Evolutionary conservation across 2,888 invertebrate genomes (phyloP).

Genomic region (Eretmocerus hayati): DNA sequence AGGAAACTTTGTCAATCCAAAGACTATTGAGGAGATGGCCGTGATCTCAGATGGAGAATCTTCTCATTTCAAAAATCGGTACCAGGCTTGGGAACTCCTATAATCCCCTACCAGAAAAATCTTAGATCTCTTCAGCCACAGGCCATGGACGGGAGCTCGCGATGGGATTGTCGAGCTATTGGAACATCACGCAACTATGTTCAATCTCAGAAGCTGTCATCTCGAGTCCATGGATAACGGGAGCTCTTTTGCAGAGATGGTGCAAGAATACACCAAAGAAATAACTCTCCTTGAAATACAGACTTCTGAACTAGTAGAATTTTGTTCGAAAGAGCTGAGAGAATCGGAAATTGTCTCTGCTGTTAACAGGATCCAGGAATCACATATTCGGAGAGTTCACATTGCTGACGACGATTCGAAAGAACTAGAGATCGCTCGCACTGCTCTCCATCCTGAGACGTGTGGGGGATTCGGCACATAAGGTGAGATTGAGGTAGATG

Average conservation of each 20-base stretch:
- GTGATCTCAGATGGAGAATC: constrained; percentile 5
- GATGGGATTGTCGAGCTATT: constrained; percentile 5
- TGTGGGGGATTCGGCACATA: too few species aligned
- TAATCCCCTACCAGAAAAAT: constrained; percentile 1
- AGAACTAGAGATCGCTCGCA: too few species aligned
- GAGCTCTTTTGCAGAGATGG: neutral
- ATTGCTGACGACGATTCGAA: too few species aligned
- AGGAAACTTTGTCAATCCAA: neutral
- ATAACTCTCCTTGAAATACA: neutral
- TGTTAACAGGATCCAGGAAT: too few species aligned
- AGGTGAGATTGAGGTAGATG: too few species aligned
- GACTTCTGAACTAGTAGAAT: neutral
- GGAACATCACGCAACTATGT: constrained; percentile 4
- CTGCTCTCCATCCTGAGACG: too few species aligned
- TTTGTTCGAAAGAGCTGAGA: neutral
- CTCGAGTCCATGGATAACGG: neutral
- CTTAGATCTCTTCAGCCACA: constrained; percentile 1
- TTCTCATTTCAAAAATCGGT: too few species aligned
- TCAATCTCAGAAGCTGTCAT: neutral
- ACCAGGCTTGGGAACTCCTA: neutral
- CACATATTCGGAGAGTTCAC: too few species aligned
- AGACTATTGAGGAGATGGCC: neutral
- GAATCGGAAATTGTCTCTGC: too few species aligned
- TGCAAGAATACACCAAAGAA: neutral
- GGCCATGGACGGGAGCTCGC: constrained; percentile 6